phyloP scores from a whole-genome alignment of 2,797 vertebrate genomes.

The Muscicapa comitata region DNA sequence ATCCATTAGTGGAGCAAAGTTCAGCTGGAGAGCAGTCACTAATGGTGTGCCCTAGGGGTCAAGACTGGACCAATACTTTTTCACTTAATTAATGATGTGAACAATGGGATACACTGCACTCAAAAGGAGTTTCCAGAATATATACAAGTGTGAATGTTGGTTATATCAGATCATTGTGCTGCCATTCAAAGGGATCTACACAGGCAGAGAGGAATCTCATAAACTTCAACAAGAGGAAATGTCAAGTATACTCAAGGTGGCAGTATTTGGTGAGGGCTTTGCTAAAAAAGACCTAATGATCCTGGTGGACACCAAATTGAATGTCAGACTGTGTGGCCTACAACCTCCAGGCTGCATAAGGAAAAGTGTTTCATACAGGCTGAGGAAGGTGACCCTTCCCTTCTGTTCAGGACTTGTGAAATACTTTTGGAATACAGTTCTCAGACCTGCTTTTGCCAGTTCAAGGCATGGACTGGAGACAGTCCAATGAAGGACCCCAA shows the following conservation, averaged over 20 bases:
- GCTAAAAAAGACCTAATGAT: not conserved
- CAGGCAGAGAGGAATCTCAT: not conserved
- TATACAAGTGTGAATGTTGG: not conserved
- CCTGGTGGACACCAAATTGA: not conserved
- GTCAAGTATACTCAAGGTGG: not conserved
- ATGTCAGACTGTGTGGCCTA: not conserved
- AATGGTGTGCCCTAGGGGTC: not conserved
- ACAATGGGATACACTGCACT: not conserved
- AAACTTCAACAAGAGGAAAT: not conserved
- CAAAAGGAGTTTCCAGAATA: not conserved
- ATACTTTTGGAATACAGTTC: not conserved
- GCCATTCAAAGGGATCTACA: not conserved
- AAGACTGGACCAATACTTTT: not conserved
- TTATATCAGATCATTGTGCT: not conserved
- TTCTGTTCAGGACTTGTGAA: not conserved
- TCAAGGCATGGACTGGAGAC: not conserved
- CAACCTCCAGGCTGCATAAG: not conserved
- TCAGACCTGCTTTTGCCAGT: not conserved
- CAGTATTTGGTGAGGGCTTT: not conserved
- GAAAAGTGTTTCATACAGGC: not conserved
- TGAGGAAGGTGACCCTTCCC: not conserved
- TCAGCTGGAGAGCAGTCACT: not conserved
- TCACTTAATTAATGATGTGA: not conserved
- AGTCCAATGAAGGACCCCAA: not conserved
- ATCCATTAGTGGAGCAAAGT: not conserved